Conservation (phyloP, 1,140 invertebrate species). For the Drosophila triauraria region DNA sequence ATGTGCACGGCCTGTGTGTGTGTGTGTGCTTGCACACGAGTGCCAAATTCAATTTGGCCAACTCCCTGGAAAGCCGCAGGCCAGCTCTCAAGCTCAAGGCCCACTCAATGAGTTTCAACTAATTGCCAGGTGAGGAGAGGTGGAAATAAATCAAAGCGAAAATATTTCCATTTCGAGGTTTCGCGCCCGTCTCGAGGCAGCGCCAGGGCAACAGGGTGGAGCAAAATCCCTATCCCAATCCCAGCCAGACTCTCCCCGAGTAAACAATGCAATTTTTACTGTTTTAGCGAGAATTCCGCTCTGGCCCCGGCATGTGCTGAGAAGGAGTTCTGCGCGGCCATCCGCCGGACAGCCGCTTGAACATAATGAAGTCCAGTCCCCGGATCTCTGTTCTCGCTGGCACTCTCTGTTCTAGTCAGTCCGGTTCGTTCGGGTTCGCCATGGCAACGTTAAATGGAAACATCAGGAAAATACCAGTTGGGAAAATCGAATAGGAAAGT, state of each 20-base stretch:
- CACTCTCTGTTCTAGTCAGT: slow-evolving; percentile 31
- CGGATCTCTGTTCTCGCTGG: slow-evolving; percentile 17
- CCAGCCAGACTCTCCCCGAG: background rate
- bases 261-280: slow-evolving; percentile 71
- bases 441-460: slow-evolving; percentile 25
- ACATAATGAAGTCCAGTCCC: slow-evolving; percentile 66
- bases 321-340: slow-evolving; percentile 18
- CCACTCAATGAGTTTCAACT: slow-evolving; percentile 56
- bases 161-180: slow-evolving; percentile 52
- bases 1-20: slow-evolving; percentile 13
- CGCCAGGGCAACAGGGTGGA: slow-evolving; percentile 1
- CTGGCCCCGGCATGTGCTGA: slow-evolving; percentile 29
- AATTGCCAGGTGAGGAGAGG: slow-evolving; percentile 65
- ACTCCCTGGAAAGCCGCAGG: slow-evolving; percentile 25
- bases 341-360: slow-evolving; percentile 45
- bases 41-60: slow-evolving; percentile 54
- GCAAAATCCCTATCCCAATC: background rate
- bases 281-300: slow-evolving; percentile 66
- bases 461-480: background rate
- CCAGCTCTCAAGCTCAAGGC: slow-evolving; percentile 38
- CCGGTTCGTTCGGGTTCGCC: slow-evolving; percentile 13
- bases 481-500: background rate
- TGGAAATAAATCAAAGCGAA: slow-evolving; percentile 58
- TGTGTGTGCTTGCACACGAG: slow-evolving; percentile 36
- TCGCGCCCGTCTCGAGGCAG: slow-evolving; percentile 7